Conservation (phyloP, 2,797 vertebrate species). For the Sebastes matsubarae region DNA sequence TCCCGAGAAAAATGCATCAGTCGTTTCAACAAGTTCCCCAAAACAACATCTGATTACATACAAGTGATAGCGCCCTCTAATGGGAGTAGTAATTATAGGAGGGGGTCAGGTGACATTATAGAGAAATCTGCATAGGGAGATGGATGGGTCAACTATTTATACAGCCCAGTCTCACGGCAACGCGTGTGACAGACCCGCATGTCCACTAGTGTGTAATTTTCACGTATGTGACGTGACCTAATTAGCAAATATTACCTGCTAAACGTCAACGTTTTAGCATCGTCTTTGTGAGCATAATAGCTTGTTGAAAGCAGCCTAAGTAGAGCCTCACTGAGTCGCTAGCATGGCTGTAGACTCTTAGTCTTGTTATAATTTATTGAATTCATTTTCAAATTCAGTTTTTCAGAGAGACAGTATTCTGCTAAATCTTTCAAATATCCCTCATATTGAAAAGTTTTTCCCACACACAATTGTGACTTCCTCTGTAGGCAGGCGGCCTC, state of each 20-base stretch:
- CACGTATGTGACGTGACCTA: neutral
- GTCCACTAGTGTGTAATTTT: too few species aligned
- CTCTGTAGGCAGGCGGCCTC: neutral
- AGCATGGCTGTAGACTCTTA: neutral
- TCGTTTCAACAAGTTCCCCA: neutral
- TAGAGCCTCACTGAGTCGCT: neutral
- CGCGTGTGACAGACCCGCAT: too few species aligned
- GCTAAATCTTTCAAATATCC: neutral
- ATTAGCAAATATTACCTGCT: neutral
- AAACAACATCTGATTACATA: too few species aligned
- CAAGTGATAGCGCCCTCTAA: too few species aligned
- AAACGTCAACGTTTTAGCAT: neutral
- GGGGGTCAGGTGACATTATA: too few species aligned
- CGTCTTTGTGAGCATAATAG: neutral
- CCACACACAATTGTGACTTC: neutral
- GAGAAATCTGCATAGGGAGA: too few species aligned
- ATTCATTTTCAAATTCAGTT: neutral
- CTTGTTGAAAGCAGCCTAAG: neutral
- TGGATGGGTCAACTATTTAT: too few species aligned
- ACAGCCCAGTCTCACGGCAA: too few species aligned
- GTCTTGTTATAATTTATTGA: neutral
- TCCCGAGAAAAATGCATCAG: too few species aligned
- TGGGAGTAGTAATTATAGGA: too few species aligned
- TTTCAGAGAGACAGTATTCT: neutral
- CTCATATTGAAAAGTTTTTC: neutral